Evolutionary conservation across 2,888 invertebrate genomes (phyloP).

Genomic region (Apotomis turbidana): DNA sequence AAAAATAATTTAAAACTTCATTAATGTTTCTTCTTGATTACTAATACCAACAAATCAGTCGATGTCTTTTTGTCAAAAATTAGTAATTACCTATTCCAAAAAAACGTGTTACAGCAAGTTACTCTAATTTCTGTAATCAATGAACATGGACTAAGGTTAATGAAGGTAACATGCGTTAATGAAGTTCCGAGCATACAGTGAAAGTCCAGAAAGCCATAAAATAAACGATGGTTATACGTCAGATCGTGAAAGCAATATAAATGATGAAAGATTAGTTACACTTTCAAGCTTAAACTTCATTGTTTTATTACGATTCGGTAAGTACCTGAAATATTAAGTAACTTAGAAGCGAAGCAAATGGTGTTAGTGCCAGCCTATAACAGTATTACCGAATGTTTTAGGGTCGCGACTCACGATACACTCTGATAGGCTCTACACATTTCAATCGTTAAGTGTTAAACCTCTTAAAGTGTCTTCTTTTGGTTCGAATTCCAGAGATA

Average conservation of each 20-base stretch:
- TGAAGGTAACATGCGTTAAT: conserved; percentile 24
- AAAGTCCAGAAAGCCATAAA: conserved; percentile 61
- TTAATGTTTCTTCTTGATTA: too few species aligned
- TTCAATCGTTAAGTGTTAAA: not conserved
- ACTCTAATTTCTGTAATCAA: not conserved
- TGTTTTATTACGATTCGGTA: conserved; percentile 33
- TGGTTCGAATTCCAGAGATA: not conserved
- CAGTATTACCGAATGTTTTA: conserved; percentile 11
- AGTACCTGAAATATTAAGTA: conserved; percentile 31
- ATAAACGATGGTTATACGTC: conserved; percentile 53
- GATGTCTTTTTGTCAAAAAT: too few species aligned
- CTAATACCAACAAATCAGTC: too few species aligned
- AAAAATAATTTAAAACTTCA: not conserved
- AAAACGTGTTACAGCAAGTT: not conserved
- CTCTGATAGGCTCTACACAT: not conserved
- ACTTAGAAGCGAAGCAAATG: conserved; percentile 30
- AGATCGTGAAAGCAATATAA: conserved; percentile 67
- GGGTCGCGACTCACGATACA: not conserved
- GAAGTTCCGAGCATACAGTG: conserved; percentile 51
- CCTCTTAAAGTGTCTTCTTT: not conserved
- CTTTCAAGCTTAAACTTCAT: conserved; percentile 42
- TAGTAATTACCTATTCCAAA: too few species aligned
- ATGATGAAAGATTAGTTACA: conserved; percentile 49
- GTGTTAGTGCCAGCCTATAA: conserved; percentile 28
- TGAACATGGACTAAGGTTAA: conserved; percentile 6